These are phyloP conservation scores for Sycophila sp. DNA, from an alignment of 1,140 invertebrate species.

Conservation along the genomic window DNA sequence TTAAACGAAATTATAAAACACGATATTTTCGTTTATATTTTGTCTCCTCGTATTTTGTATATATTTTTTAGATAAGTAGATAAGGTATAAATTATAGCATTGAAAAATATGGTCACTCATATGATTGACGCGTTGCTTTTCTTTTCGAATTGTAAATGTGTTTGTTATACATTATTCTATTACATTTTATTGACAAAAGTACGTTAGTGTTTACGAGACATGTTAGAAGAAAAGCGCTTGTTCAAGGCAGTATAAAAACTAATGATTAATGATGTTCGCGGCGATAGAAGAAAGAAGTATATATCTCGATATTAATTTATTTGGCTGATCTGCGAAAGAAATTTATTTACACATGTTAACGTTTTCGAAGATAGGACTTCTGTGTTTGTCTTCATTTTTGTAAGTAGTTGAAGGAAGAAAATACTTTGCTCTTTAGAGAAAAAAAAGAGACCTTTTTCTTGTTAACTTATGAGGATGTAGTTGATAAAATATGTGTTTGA, in stretches of 20 bases:
- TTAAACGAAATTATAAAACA: conserved; percentile 14
- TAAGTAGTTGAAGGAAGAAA: background rate
- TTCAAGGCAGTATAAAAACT: background rate
- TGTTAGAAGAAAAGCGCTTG: conserved; percentile 1
- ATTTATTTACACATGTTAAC: background rate
- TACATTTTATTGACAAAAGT: background rate
- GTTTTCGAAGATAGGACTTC: background rate
- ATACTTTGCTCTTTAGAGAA: no score
- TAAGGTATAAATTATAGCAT: background rate
- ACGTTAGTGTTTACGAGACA: conserved; percentile 6
- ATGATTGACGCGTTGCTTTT: background rate
- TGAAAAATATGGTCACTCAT: background rate
- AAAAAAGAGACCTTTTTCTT: background rate
- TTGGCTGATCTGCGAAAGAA: background rate
- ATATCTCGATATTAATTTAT: conserved; percentile 1
- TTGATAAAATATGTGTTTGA: conserved; percentile 8
- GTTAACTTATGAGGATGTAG: background rate
- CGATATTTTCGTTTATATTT: conserved; percentile 25
- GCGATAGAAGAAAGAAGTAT: background rate
- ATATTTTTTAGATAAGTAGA: conserved; percentile 11
- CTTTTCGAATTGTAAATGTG: conserved; percentile 7
- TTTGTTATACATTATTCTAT: conserved; percentile 30
- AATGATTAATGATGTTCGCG: background rate
- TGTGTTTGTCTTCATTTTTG: background rate
- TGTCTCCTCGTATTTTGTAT: conserved; percentile 25